These are phyloP conservation scores for Drosophila setosimentum DNA, from an alignment of 2,888 invertebrate species.

Conservation along the genomic window DNA sequence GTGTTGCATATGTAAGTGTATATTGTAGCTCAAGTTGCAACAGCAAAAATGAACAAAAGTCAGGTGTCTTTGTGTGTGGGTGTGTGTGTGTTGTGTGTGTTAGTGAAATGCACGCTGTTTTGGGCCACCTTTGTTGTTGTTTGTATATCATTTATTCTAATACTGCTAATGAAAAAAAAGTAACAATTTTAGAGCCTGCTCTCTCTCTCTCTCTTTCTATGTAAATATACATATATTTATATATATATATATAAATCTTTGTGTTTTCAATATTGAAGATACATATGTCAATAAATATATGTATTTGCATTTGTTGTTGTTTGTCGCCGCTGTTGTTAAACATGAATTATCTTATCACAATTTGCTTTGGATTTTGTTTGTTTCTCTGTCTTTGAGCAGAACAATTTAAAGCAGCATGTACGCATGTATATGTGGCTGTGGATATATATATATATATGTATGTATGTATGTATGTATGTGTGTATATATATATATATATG, in stretches of 20 bases:
- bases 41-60: constrained; percentile 49
- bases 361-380: constrained; percentile 52
- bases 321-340: constrained; percentile 27
- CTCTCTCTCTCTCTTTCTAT: constrained; percentile 21
- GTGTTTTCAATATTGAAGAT: background rate
- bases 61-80: constrained; percentile 13
- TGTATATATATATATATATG: constrained; percentile 24
- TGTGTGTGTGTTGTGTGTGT: constrained; percentile 18
- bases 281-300: constrained; percentile 27
- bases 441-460: too few relatives aligned
- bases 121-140: constrained; percentile 4
- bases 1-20: constrained; percentile 15
- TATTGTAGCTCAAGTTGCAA: constrained; percentile 61
- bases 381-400: constrained; percentile 18
- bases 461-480: constrained; percentile 16
- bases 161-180: constrained; percentile 33
- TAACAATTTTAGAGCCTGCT: constrained; percentile 43
- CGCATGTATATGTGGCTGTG: constrained; percentile 19
- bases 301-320: constrained; percentile 25
- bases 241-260: background rate
- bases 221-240: constrained; percentile 13
- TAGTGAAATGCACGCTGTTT: constrained; percentile 28
- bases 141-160: constrained; percentile 13
- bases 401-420: constrained; percentile 31
- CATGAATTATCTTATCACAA: constrained; percentile 57